These are phyloP conservation scores for Alca torda DNA, from an alignment of 2,797 vertebrate genomes.

Conservation along the genomic window DNA sequence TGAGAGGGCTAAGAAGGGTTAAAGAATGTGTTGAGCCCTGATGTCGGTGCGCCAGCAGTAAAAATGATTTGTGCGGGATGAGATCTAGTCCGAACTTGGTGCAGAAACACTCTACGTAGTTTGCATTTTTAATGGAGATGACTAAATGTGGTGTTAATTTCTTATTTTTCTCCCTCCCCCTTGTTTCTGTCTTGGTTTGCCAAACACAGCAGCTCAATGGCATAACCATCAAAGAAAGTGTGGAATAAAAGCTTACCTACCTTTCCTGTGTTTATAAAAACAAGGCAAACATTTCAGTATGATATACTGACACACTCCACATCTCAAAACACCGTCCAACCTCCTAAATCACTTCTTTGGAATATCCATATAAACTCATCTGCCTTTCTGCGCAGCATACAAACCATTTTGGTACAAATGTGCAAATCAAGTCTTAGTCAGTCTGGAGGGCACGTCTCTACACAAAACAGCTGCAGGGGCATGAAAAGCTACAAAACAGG, in stretches of 20 bases:
- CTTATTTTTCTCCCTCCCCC: neutral
- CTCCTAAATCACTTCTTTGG: conserved; percentile 1
- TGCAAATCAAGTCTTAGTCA: neutral
- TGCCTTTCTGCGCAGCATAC: neutral
- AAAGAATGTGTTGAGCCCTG: neutral
- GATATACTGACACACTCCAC: conserved; percentile 45
- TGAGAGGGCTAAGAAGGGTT: neutral
- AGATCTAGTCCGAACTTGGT: neutral
- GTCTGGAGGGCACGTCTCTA: neutral
- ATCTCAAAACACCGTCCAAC: conserved; percentile 51
- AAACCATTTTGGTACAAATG: neutral
- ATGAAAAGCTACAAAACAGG: neutral
- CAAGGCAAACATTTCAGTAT: conserved; percentile 71
- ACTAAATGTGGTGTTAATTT: neutral
- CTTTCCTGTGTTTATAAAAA: conserved; percentile 81
- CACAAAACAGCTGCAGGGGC: neutral
- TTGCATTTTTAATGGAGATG: neutral
- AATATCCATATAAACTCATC: neutral
- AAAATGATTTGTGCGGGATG: neutral
- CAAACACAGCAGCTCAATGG: neutral
- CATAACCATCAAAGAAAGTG: neutral
- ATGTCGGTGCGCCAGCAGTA: neutral
- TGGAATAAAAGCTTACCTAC: neutral
- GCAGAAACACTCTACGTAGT: neutral
- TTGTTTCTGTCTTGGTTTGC: neutral